A percentile compares a stretch with the other conserved stretches of the same genome.
Evolutionary conservation across 2,113 vertebrate genomes (phyloP).

Genomic region (Paralichthys olivaceus): DNA sequence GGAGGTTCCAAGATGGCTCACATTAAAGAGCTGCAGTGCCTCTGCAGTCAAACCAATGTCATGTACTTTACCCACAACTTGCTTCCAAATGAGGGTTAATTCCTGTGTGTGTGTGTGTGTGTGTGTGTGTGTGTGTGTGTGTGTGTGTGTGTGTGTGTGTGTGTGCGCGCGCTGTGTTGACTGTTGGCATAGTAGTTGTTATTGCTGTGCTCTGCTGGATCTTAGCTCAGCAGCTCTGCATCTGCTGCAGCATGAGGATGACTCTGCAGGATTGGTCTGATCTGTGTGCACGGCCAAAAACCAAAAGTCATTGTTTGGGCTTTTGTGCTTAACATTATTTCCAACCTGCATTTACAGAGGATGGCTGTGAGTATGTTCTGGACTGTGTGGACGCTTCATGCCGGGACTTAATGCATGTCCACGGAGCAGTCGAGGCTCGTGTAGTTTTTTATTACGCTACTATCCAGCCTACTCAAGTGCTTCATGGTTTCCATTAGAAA

Average conservation of each 20-base stretch:
- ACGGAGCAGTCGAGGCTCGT: neutral
- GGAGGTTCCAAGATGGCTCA: neutral
- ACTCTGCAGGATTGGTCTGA: conserved; percentile 56
- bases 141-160: neutral
- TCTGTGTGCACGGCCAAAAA: conserved; percentile 1
- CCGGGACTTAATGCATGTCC: neutral
- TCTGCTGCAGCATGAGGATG: conserved; percentile 50
- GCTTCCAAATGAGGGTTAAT: conserved; percentile 26
- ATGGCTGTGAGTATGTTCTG: neutral
- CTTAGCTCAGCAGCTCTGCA: conserved; percentile 24
- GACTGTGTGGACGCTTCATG: neutral
- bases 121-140: neutral
- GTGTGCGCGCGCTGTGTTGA: conserved; percentile 12
- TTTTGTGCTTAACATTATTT: neutral
- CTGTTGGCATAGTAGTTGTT: conserved; percentile 9
- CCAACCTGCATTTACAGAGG: neutral
- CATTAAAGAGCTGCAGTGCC: neutral
- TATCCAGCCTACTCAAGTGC: neutral
- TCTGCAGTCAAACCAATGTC: neutral
- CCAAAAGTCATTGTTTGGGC: conserved; percentile 4
- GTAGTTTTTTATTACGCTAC: neutral
- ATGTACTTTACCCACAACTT: neutral
- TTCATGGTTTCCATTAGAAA: conserved; percentile 9
- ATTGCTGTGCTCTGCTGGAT: conserved; percentile 40
- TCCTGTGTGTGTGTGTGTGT: neutral